These are phyloP conservation scores for Lithobates pipiens DNA, from an alignment of 2,797 vertebrate genomes.

Conservation along the genomic window DNA sequence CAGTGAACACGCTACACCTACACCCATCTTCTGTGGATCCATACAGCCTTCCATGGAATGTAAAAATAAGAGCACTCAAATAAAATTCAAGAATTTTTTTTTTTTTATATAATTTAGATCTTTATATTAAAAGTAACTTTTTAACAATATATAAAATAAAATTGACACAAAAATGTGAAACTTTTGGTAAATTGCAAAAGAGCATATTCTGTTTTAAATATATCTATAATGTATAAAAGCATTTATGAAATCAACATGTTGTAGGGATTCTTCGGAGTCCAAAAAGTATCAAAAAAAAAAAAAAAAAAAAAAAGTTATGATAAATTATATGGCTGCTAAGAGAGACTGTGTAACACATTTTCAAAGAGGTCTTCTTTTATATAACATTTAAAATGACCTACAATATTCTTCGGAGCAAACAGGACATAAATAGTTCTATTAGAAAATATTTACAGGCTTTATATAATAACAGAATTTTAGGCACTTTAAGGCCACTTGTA, in stretches of 20 bases:
- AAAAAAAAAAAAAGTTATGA: constrained; percentile 11
- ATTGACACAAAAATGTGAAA: constrained; percentile 51
- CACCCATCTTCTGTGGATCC: too few species aligned
- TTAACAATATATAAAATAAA: constrained; percentile 63
- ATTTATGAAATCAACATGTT: constrained; percentile 32
- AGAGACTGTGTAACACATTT: constrained; percentile 24
- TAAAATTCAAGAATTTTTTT: background rate
- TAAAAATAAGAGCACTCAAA: background rate
- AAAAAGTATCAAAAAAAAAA: constrained; percentile 16
- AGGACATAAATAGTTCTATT: constrained; percentile 57
- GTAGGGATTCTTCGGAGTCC: constrained; percentile 32
- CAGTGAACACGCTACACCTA: too few species aligned
- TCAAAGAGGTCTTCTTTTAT: constrained; percentile 7
- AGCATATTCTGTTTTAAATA: constrained; percentile 62
- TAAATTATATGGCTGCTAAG: constrained; percentile 50
- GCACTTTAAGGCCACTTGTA: constrained; percentile 51
- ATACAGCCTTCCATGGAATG: too few species aligned
- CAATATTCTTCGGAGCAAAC: constrained; percentile 22
- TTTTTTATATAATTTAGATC: constrained; percentile 52
- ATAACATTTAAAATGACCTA: constrained; percentile 52
- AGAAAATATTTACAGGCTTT: constrained; percentile 54
- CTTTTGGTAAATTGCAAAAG: constrained; percentile 60
- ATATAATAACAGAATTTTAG: constrained; percentile 33
- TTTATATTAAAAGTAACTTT: constrained; percentile 62
- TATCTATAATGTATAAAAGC: constrained; percentile 60